phyloP scores from a whole-genome alignment of 2,888 invertebrate species.

The Carabus problematicus region DNA sequence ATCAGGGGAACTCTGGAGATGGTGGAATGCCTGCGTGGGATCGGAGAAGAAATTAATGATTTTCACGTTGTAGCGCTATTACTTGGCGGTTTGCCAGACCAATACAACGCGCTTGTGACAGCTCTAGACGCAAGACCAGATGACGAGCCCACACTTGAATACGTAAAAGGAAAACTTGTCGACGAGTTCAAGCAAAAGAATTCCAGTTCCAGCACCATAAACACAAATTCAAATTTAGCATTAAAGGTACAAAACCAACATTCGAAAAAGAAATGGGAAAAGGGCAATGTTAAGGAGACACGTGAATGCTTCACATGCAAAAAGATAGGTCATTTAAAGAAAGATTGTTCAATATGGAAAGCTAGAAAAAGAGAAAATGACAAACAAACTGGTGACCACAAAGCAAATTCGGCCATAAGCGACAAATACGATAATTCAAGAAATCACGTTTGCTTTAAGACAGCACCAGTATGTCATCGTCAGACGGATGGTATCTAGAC shows the following conservation, averaged over 20 bases:
- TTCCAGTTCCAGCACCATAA: too few species aligned
- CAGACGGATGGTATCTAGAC: constrained; percentile 12
- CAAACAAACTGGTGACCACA: neutral
- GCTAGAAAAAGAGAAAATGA: constrained; percentile 5
- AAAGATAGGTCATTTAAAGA: constrained; percentile 15
- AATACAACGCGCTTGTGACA: constrained; percentile 35
- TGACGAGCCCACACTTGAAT: constrained; percentile 39
- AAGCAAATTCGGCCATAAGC: constrained; percentile 8
- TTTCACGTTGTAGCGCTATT: constrained; percentile 18
- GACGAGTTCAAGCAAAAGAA: too few species aligned
- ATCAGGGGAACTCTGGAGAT: constrained; percentile 17
- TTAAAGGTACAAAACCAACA: neutral
- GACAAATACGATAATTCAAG: constrained; percentile 7
- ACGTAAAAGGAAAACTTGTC: constrained; percentile 37
- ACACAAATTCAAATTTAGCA: neutral
- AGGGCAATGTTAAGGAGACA: constrained; percentile 2
- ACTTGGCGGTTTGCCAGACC: constrained; percentile 20
- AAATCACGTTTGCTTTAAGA: neutral
- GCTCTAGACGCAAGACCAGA: constrained; percentile 38
- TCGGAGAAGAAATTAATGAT: constrained; percentile 21
- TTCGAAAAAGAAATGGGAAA: neutral
- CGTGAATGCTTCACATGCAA: constrained; percentile 24
- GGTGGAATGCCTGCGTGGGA: constrained; percentile 15
- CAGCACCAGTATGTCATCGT: neutral
- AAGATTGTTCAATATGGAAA: constrained; percentile 24